Conservation (phyloP, 1,140 invertebrate species). For the Mycetomoellerius zeteki region DNA sequence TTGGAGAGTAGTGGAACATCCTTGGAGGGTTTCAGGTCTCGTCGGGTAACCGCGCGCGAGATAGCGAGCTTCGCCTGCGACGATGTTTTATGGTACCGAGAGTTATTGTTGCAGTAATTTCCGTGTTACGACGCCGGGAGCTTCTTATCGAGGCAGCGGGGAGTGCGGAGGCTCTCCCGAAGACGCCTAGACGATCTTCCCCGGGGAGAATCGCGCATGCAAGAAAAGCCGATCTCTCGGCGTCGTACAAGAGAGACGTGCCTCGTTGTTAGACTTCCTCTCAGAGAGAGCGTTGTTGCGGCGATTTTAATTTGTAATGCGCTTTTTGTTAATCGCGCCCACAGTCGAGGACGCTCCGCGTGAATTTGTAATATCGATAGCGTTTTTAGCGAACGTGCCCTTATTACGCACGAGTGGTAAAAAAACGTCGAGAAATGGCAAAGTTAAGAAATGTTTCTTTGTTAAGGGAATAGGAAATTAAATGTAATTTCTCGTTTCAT, state of each 20-base stretch:
- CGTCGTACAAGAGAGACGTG: constrained; percentile 14
- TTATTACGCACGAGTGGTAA: background rate
- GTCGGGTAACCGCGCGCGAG: constrained; percentile 55
- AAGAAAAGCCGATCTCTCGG: constrained; percentile 45
- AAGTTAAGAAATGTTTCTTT: background rate
- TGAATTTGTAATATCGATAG: constrained; percentile 38
- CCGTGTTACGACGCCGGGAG: constrained; percentile 58
- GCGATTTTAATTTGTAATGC: constrained; percentile 57
- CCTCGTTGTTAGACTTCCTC: constrained; percentile 30
- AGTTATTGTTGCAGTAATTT: constrained; percentile 66
- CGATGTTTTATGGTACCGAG: constrained; percentile 61
- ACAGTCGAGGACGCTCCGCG: background rate
- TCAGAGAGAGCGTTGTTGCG: background rate
- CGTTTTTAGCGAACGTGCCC: background rate
- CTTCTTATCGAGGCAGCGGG: constrained; percentile 50
- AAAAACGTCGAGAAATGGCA: background rate
- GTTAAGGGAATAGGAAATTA: background rate
- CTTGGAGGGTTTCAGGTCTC: constrained; percentile 47
- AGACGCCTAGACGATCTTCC: constrained; percentile 45
- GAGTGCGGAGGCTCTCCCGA: constrained; percentile 2
- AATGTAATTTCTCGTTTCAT: constrained; percentile 4
- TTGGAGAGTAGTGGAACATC: background rate
- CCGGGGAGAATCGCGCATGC: constrained; percentile 28
- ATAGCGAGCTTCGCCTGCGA: constrained; percentile 57
- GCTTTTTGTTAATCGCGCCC: constrained; percentile 44